Evolutionary conservation across 2,113 vertebrate genomes (phyloP).

Genomic region (Corvus cornix): DNA sequence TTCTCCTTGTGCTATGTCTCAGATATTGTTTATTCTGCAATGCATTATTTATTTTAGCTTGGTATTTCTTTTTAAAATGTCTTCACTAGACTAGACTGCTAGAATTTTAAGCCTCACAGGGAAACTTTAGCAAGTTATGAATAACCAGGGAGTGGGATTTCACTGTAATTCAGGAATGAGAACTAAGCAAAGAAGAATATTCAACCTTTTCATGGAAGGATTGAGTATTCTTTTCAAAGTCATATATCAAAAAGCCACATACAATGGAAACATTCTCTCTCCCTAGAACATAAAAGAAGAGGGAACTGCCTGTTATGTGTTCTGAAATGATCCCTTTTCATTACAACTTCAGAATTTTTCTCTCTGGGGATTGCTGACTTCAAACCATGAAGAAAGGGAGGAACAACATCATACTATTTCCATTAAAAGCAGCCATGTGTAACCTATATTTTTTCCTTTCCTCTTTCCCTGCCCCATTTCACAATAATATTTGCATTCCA

Average conservation of each 20-base stretch:
- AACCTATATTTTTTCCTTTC: conserved; percentile 59
- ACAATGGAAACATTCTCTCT: conserved; percentile 74
- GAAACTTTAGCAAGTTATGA: conserved; percentile 41
- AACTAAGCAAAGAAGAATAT: conserved; percentile 62
- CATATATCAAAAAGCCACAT: conserved; percentile 75
- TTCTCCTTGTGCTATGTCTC: not conserved
- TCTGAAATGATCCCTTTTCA: conserved; percentile 73
- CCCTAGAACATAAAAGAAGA: conserved; percentile 67
- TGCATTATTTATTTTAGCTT: conserved; percentile 41
- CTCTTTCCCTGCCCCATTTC: not conserved
- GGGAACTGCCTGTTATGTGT: conserved; percentile 56
- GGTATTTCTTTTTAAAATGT: conserved; percentile 19
- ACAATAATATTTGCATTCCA: conserved; percentile 69
- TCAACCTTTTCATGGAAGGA: conserved; percentile 66
- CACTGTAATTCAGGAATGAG: conserved; percentile 63
- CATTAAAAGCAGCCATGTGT: conserved; percentile 72
- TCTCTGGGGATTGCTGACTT: conserved; percentile 68
- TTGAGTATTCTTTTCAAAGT: conserved; percentile 72
- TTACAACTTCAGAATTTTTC: conserved; percentile 64
- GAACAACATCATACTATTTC: conserved; percentile 69
- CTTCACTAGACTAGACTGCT: not conserved
- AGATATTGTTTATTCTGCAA: conserved; percentile 35
- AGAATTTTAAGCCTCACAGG: conserved; percentile 27
- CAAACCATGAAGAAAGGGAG: conserved; percentile 66
- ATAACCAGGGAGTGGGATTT: conserved; percentile 63